phyloP scores from a whole-genome alignment of 2,888 invertebrate species.

The Acleris laterana region DNA sequence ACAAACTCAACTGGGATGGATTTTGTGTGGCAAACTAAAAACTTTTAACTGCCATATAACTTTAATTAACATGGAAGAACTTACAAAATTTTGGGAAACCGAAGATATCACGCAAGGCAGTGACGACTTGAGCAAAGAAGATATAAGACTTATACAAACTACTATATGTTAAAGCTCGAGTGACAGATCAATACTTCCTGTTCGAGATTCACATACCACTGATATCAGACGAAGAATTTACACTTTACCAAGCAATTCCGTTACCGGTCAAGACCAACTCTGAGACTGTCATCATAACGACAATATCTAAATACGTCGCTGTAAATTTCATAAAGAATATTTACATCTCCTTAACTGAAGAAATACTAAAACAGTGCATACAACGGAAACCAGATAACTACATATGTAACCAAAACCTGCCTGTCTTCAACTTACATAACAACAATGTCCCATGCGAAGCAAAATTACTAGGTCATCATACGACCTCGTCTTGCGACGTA shows the following conservation, averaged over 20 bases:
- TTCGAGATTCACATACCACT: constrained; percentile 30
- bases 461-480: constrained; percentile 37
- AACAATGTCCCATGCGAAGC: constrained; percentile 37
- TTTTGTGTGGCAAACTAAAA: constrained; percentile 26
- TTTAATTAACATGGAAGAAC: constrained; percentile 32
- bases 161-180: constrained; percentile 39
- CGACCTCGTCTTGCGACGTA: constrained; percentile 29
- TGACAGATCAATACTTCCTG: constrained; percentile 36
- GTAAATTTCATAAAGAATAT: constrained; percentile 9
- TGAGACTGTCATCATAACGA: background rate
- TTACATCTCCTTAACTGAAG: background rate
- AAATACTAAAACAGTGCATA: background rate
- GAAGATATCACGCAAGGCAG: constrained; percentile 25
- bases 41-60: constrained; percentile 38
- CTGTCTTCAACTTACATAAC: constrained; percentile 21
- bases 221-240: constrained; percentile 36
- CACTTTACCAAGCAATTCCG: constrained; percentile 29
- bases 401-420: background rate
- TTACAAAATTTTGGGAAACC: constrained; percentile 38
- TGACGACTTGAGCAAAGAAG: constrained; percentile 7
- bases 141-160: constrained; percentile 41
- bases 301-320: background rate
- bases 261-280: constrained; percentile 22
- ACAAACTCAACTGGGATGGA: constrained; percentile 37
- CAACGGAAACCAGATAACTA: background rate